phyloP scores from a whole-genome alignment of 2,888 invertebrate species.

The Tyria jacobaeae region DNA sequence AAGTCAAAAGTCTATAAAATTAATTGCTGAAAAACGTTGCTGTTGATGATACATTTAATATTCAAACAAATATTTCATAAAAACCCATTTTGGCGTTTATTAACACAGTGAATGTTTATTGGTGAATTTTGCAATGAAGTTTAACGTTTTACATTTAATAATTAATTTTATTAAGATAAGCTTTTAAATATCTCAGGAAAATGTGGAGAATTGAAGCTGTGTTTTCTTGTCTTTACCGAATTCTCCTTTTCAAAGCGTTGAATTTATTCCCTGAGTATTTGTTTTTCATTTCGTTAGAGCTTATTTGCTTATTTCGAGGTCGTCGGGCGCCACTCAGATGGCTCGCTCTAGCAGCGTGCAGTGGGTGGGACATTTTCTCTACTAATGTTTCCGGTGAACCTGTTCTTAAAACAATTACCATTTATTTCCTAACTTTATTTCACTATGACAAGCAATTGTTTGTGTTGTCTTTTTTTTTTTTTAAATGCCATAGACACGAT shows the following conservation, averaged over 20 bases:
- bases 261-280: slow-evolving; percentile 49
- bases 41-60: too few species aligned
- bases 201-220: slow-evolving; percentile 26
- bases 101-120: too few species aligned
- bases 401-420: slow-evolving; percentile 58
- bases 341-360: slow-evolving; percentile 2
- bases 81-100: too few species aligned
- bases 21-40: too few species aligned
- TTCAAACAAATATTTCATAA: too few species aligned
- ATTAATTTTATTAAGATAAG: not conserved
- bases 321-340: slow-evolving; percentile 8
- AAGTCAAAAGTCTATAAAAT: not conserved
- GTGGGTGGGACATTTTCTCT: slow-evolving; percentile 48
- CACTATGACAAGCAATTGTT: slow-evolving; percentile 60
- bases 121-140: too few species aligned
- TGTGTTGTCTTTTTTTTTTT: slow-evolving; percentile 56
- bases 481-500: slow-evolving; percentile 51
- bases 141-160: too few species aligned
- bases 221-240: slow-evolving; percentile 33
- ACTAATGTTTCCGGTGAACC: slow-evolving; percentile 57
- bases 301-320: slow-evolving; percentile 56
- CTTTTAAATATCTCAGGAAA: slow-evolving; percentile 11
- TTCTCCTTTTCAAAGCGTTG: slow-evolving; percentile 40
- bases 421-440: slow-evolving; percentile 56
- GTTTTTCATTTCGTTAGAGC: slow-evolving; percentile 61